Evolutionary conservation across 2,888 invertebrate genomes (phyloP).

Genomic region (Trichopria drosophilae): DNA sequence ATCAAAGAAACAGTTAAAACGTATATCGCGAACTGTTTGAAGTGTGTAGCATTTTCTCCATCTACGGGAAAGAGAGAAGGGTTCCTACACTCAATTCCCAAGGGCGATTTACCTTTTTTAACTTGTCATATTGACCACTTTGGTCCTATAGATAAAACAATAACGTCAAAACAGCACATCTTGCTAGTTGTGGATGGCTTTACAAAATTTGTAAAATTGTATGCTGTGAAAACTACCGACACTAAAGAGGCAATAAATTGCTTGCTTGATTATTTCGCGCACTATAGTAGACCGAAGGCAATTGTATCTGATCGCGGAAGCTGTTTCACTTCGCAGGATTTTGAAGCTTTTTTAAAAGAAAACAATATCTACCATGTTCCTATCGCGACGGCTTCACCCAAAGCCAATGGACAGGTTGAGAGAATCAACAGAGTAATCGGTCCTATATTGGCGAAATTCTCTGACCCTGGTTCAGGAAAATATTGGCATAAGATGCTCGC

Average conservation of each 20-base stretch:
- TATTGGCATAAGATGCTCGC: slow-evolving; percentile 40
- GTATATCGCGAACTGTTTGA: too few species aligned
- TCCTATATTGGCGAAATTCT: slow-evolving; percentile 27
- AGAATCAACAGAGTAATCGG: too few species aligned
- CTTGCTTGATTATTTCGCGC: too few species aligned
- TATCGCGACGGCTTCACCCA: slow-evolving; percentile 35
- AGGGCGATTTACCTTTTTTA: too few species aligned
- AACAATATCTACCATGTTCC: slow-evolving; percentile 27
- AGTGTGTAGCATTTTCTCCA: neutral
- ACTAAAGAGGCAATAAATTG: too few species aligned
- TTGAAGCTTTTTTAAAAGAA: slow-evolving; percentile 29
- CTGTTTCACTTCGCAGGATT: slow-evolving; percentile 34
- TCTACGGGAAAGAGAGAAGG: neutral
- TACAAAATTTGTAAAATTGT: too few species aligned
- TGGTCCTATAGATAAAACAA: too few species aligned
- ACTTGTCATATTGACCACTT: too few species aligned
- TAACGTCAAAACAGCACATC: slow-evolving; percentile 15
- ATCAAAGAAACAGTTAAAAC: too few species aligned
- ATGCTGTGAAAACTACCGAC: too few species aligned
- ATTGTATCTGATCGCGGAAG: slow-evolving; percentile 33
- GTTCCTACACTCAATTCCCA: neutral
- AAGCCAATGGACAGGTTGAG: slow-evolving; percentile 39
- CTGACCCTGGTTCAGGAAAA: slow-evolving; percentile 14
- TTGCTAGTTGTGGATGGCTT: too few species aligned
- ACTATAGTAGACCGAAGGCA: slow-evolving; percentile 19